phyloP scores from a whole-genome alignment of 1,140 invertebrate genomes.

The Macrostomum lignano region DNA sequence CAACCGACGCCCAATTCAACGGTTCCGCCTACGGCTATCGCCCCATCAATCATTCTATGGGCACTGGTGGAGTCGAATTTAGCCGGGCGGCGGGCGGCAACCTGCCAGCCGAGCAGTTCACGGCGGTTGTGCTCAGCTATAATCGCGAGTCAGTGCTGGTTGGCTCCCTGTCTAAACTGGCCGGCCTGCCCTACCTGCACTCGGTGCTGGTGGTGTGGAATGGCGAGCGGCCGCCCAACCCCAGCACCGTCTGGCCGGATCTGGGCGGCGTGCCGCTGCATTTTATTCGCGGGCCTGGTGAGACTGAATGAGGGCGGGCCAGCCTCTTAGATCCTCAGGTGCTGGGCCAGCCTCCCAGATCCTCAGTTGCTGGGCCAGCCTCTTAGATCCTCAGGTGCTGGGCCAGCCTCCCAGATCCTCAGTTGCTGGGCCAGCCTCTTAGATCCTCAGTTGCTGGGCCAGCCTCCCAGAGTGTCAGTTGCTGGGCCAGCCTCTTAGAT shows the following conservation, averaged over 20 bases:
- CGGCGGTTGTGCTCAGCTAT: constrained; percentile 81
- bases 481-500: too few relatives aligned
- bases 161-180: constrained; percentile 53
- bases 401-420: too few relatives aligned
- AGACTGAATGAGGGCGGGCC: not conserved
- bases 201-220: constrained; percentile 95
- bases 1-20: not conserved
- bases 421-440: too few relatives aligned
- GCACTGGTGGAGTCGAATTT: constrained; percentile 82
- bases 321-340: too few relatives aligned
- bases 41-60: constrained; percentile 58
- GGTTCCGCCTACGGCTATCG: constrained; percentile 67
- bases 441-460: too few relatives aligned
- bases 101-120: constrained; percentile 74
- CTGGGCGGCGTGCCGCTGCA: constrained; percentile 41
- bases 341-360: too few relatives aligned
- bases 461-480: too few relatives aligned
- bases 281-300: not conserved
- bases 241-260: constrained; percentile 65
- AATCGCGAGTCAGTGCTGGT: constrained; percentile 69
- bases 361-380: too few relatives aligned
- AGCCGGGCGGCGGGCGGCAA: constrained; percentile 79
- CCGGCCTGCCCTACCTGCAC: constrained; percentile 73
- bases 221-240: constrained; percentile 47
- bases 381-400: too few relatives aligned